Evolutionary conservation across 2,113 vertebrate genomes (phyloP).

Genomic region (Vireo altiloquus): DNA sequence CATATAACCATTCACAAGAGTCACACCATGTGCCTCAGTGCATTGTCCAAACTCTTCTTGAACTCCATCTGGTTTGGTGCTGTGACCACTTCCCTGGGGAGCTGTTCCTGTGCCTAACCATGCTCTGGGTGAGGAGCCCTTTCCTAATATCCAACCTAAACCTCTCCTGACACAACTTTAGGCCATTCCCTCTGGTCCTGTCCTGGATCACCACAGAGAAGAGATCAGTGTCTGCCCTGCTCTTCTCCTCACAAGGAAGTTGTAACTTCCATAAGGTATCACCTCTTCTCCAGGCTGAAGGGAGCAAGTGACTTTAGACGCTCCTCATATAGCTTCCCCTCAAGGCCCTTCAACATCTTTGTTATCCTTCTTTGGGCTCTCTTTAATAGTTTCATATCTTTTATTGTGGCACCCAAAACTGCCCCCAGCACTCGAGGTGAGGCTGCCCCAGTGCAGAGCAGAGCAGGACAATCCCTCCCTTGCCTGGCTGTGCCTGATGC

Average conservation of each 20-base stretch:
- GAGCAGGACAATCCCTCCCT: neutral
- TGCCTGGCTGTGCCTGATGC: fast-evolving
- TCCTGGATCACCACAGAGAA: neutral
- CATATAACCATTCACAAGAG: neutral
- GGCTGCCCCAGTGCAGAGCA: neutral
- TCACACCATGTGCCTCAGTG: neutral
- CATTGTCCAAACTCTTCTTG: neutral
- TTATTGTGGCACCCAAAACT: neutral
- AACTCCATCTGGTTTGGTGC: neutral
- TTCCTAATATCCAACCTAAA: neutral
- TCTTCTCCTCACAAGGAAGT: neutral
- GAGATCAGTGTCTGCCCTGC: neutral
- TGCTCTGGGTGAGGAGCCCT: neutral
- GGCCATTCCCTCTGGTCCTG: neutral
- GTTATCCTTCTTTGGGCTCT: neutral
- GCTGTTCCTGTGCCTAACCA: neutral
- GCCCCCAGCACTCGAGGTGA: neutral
- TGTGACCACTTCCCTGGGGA: neutral
- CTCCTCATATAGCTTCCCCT: neutral
- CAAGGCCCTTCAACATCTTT: neutral
- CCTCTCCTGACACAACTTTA: neutral
- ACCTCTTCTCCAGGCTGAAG: neutral
- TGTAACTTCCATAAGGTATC: neutral
- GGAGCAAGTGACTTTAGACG: fast-evolving
- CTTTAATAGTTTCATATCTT: neutral